Evolutionary conservation across 2,113 vertebrate genomes (phyloP).

Genomic region (Syrmaticus mikado): DNA sequence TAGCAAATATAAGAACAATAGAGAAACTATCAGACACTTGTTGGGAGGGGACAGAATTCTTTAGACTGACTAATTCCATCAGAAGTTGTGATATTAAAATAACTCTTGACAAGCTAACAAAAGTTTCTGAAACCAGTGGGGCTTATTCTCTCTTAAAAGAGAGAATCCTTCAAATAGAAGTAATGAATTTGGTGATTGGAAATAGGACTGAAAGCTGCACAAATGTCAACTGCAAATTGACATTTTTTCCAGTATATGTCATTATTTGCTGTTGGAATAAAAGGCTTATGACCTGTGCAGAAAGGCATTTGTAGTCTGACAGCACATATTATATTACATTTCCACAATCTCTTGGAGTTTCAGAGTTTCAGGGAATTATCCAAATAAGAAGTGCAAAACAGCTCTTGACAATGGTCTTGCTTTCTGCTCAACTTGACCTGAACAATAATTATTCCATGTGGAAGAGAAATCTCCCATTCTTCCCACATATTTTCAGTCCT

Average conservation of each 20-base stretch:
- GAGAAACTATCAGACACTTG: background rate
- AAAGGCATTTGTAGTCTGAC: background rate
- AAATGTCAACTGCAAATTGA: background rate
- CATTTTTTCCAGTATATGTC: background rate
- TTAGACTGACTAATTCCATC: background rate
- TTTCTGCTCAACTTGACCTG: constrained; percentile 13
- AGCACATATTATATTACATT: background rate
- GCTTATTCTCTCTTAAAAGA: background rate
- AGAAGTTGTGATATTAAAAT: background rate
- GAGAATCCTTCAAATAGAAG: background rate
- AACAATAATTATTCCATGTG: background rate
- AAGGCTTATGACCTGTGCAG: background rate
- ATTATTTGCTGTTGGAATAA: background rate
- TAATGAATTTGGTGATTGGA: background rate
- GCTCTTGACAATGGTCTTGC: background rate
- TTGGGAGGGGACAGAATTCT: background rate
- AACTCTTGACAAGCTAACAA: background rate
- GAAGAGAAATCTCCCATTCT: background rate
- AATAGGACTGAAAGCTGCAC: background rate
- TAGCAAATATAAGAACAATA: background rate
- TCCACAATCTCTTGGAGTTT: background rate
- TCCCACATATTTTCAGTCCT: background rate
- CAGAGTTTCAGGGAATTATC: background rate
- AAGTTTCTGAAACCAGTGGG: background rate
- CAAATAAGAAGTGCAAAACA: background rate